Percentiles rank a stretch among this genome's conserved stretches.
phyloP scores from a whole-genome alignment of 2,113 vertebrate species.

The Atrichornis clamosus region DNA sequence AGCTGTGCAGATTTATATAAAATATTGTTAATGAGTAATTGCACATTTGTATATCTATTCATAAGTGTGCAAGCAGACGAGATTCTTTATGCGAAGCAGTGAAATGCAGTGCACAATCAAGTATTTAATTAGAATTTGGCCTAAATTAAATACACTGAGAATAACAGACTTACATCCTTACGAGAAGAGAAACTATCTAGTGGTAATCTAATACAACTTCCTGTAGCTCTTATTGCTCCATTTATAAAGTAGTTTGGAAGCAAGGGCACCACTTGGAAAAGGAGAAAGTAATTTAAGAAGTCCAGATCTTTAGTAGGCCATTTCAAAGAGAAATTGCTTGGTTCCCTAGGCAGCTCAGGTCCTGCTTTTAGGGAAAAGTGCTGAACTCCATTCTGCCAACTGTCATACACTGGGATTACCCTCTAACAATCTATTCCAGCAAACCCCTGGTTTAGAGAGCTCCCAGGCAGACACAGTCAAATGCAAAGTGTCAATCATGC shows the following conservation, averaged over 20 bases:
- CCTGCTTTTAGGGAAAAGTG: background rate
- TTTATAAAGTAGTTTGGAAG: background rate
- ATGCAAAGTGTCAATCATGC: background rate
- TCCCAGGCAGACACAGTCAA: background rate
- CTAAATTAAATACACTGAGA: background rate
- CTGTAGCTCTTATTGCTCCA: background rate
- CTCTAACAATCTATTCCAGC: background rate
- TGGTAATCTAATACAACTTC: constrained; percentile 13
- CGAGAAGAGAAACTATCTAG: background rate
- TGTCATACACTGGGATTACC: background rate
- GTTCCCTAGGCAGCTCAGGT: background rate
- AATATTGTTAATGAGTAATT: background rate
- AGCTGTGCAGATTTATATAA: background rate
- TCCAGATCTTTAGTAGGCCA: background rate
- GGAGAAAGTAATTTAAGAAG: constrained; percentile 36
- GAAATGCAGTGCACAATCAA: background rate
- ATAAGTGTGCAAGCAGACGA: background rate
- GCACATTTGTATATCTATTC: background rate
- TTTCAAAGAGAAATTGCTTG: background rate
- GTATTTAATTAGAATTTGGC: background rate
- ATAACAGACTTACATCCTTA: background rate
- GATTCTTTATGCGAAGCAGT: background rate
- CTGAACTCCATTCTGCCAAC: background rate
- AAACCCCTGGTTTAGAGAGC: background rate
- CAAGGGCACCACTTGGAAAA: constrained; percentile 6